Base-by-base conservation (phyloP, 2,113 vertebrate species). In the Orthonyx spaldingii region DNA sequence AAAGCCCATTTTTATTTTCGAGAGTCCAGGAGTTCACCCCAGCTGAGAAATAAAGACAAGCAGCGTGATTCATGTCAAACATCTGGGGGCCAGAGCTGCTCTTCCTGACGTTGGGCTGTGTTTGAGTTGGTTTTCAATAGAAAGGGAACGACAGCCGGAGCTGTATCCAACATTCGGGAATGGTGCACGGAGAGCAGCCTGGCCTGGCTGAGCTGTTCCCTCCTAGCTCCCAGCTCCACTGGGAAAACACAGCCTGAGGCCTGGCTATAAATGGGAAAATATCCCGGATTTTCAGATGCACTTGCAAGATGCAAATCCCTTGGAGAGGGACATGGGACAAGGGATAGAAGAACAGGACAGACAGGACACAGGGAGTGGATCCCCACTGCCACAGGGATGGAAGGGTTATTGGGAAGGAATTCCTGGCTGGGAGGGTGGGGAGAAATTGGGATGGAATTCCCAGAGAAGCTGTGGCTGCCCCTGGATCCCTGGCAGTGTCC, bases 21-120 rank as follows among this genome's bases (percentile, higher is more conserved):
- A 68, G 5, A 86, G 80, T 5, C 79, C 93, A 79, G 78, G 50
- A 77, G 81, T 95, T 60, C 59, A 92, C 41, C 87, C 87, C 89
- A 92, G 96, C 94, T 76, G 93, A 94, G 94, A 77, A 53, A 75
- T 18, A 41, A 72, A 90, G 93, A 92, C 61, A 75, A 95, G 80
- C 61, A 93, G 95, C 17, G 1, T 8, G 82, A 95, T 96, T 93
- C 93, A 81, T 61, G 70, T 11, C 6, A 53, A 89, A 69, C 85
- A 88, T 95, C 94, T 97, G 91, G 3, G 44, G 93, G 80, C 85
- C 76, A 91, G 83, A 92, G 89, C 53, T 85, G 24, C 16, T 17
- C 70, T 49, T 32, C 95, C 95, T 89, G 35, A 32, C 72, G 4
- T 21, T 13, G 33, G 32, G 55, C 65, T 41, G 66, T 32, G 52